Percentiles rank a stretch among this genome's conserved stretches.
These are phyloP conservation scores for Calliphora vomitoria DNA, from an alignment of 2,888 invertebrate species.

Conservation along the genomic window DNA sequence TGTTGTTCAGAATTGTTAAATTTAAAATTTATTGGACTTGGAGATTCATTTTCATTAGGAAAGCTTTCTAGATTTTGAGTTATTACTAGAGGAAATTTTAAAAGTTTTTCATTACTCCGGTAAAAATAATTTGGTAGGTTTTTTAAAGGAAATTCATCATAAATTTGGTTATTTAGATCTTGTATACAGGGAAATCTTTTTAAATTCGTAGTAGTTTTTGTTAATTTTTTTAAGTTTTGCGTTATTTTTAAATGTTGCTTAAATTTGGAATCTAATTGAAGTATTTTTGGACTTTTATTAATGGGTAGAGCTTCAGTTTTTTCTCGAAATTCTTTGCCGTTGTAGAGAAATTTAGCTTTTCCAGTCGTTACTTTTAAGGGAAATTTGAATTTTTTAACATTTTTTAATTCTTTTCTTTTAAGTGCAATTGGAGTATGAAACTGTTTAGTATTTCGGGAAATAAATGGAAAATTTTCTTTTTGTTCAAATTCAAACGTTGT, in stretches of 20 bases:
- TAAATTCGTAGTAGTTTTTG: not conserved
- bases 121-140: too few relatives aligned
- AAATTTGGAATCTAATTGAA: not conserved
- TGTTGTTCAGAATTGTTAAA: not conserved
- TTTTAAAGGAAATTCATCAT: slow-evolving; percentile 1
- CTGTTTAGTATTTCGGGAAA: not conserved
- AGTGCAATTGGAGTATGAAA: not conserved
- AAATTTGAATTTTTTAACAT: not conserved
- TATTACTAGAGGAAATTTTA: slow-evolving; percentile 41
- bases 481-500: not conserved
- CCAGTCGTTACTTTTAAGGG: not conserved
- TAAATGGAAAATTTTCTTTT: slow-evolving; percentile 33
- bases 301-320: not conserved
- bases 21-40: slow-evolving; percentile 5
- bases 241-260: not conserved
- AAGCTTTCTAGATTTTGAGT: not conserved
- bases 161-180: not conserved
- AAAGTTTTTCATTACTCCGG: not conserved
- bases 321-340: not conserved
- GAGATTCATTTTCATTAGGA: not conserved
- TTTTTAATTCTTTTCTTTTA: not conserved
- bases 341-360: not conserved
- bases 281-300: not conserved
- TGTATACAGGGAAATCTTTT: not conserved
- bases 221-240: not conserved